phyloP scores from a whole-genome alignment of 2,113 vertebrate species.

The Ciconia stormi region DNA sequence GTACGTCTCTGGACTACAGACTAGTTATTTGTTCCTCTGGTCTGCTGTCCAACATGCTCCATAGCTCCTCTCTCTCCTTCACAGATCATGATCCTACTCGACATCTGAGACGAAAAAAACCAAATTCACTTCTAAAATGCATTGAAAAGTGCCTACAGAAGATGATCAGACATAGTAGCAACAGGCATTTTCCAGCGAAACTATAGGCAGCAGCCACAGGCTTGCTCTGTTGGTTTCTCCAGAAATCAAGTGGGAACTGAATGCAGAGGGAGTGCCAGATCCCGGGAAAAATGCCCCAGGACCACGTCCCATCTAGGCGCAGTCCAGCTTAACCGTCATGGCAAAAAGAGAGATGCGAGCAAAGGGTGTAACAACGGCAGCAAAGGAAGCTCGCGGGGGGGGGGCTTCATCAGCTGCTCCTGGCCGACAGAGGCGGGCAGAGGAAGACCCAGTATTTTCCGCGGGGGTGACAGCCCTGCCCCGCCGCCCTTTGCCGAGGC shows the following conservation, averaged over 20 bases:
- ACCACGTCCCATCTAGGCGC: accelerated
- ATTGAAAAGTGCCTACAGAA: background rate
- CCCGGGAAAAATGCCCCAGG: accelerated
- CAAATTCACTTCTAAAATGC: background rate
- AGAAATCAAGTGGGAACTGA: background rate
- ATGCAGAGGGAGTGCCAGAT: background rate
- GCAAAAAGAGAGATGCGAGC: accelerated
- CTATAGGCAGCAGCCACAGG: background rate
- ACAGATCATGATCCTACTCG: background rate
- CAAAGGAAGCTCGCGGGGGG: background rate
- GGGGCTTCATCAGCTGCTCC: accelerated
- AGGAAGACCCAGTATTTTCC: accelerated
- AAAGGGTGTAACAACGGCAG: accelerated
- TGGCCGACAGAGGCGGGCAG: background rate
- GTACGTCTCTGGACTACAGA: too few species aligned
- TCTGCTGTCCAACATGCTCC: background rate
- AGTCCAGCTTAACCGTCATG: accelerated
- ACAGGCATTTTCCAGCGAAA: background rate
- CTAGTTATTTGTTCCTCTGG: background rate
- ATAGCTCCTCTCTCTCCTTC: background rate
- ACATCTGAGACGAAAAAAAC: background rate
- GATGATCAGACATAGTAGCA: background rate
- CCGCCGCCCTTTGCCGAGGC: background rate
- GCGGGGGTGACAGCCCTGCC: background rate
- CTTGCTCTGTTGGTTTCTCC: background rate